Conservation (phyloP, 2,797 vertebrate genomes). For the Fistularia tabacaria region DNA sequence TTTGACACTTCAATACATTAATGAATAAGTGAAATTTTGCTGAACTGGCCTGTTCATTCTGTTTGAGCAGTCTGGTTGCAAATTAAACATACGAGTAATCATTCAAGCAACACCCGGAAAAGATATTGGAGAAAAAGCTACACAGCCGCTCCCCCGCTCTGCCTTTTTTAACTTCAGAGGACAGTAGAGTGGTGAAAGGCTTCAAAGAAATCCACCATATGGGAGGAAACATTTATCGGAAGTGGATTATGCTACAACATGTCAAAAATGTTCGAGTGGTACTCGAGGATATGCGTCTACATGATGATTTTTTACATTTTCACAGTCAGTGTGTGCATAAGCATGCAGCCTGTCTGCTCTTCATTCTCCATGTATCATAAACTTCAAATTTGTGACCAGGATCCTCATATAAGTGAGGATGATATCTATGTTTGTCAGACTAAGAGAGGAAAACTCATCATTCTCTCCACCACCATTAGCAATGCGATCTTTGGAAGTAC, state of each 20-base stretch:
- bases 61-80: conserved; percentile 31
- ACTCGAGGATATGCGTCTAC: conserved; percentile 9
- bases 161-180: conserved; percentile 9
- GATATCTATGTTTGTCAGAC: conserved; percentile 37
- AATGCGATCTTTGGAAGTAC: conserved; percentile 47
- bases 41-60: conserved; percentile 45
- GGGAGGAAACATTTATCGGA: conserved; percentile 3
- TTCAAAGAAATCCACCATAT: conserved; percentile 6
- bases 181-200: not conserved
- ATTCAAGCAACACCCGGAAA: conserved; percentile 36
- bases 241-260: conserved; percentile 5
- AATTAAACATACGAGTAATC: conserved; percentile 45
- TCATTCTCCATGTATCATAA: too few species aligned
- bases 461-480: conserved; percentile 50
- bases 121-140: conserved; percentile 20
- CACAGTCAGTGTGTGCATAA: conserved; percentile 4
- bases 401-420: not conserved
- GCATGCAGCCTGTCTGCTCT: conserved; percentile 10
- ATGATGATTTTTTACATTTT: conserved; percentile 6
- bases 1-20: conserved; percentile 41
- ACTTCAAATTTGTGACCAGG: too few species aligned
- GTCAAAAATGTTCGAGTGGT: conserved; percentile 11
- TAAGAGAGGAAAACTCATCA: conserved; percentile 35
- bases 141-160: conserved; percentile 1
- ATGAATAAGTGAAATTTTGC: conserved; percentile 41